Percentiles rank a stretch among this genome's conserved stretches.
Conservation (phyloP, 2,113 vertebrate species). For the Nipponia nippon region DNA sequence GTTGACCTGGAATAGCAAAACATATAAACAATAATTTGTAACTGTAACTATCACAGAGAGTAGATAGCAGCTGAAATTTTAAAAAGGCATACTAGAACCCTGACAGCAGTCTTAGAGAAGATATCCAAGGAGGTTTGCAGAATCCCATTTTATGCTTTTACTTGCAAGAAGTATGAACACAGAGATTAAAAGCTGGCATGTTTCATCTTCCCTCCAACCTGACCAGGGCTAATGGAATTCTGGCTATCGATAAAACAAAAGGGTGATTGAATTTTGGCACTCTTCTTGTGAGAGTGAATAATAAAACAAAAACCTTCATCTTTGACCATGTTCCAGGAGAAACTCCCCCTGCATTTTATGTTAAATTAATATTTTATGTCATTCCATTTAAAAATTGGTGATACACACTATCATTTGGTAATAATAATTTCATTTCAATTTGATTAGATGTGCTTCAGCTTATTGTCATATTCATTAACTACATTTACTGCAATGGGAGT, state of each 20-base stretch:
- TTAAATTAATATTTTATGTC: not conserved
- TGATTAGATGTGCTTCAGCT: not conserved
- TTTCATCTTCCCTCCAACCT: slow-evolving; percentile 18
- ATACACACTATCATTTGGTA: not conserved
- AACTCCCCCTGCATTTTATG: not conserved
- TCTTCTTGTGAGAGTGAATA: not conserved
- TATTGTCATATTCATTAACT: slow-evolving; percentile 1
- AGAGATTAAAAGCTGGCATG: slow-evolving; percentile 23
- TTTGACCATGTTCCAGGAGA: not conserved
- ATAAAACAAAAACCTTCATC: slow-evolving; percentile 20
- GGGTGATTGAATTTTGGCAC: not conserved
- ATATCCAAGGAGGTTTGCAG: not conserved
- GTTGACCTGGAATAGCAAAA: not conserved
- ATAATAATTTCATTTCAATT: not conserved
- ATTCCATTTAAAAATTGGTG: not conserved
- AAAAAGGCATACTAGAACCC: not conserved
- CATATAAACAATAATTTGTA: not conserved
- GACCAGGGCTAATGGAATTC: not conserved
- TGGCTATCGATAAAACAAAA: slow-evolving; percentile 39
- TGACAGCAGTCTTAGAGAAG: not conserved
- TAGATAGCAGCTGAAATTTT: not conserved
- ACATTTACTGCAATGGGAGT: not conserved
- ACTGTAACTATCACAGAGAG: not conserved
- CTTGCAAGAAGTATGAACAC: not conserved
- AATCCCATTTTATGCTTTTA: slow-evolving; percentile 33